These are phyloP conservation scores for Enteromius trimaculatus DNA, from an alignment of 2,797 vertebrate genomes.

Conservation along the genomic window DNA sequence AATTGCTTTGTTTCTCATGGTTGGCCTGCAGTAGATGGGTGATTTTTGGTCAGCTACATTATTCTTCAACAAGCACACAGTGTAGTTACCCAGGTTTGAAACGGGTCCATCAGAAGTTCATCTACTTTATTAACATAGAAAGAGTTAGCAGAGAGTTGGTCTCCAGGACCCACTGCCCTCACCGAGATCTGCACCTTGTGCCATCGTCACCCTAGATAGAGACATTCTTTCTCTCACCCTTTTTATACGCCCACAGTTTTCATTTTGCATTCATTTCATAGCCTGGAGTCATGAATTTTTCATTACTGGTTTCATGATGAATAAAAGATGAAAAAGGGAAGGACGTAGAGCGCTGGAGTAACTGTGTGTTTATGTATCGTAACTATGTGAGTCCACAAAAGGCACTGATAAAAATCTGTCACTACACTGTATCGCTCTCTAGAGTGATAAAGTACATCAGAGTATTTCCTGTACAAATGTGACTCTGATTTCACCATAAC, in stretches of 20 bases:
- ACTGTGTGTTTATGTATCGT: constrained; percentile 21
- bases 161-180: constrained; percentile 31
- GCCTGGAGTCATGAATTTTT: constrained; percentile 56
- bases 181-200: constrained; percentile 20
- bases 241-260: constrained; percentile 44
- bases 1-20: neutral
- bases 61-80: neutral
- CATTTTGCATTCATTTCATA: constrained; percentile 57
- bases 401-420: constrained; percentile 17
- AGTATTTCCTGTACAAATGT: neutral
- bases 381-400: constrained; percentile 32
- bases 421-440: neutral
- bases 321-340: constrained; percentile 57
- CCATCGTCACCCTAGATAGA: constrained; percentile 47
- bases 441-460: neutral
- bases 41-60: neutral
- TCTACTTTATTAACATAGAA: constrained; percentile 22
- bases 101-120: constrained; percentile 17
- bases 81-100: neutral
- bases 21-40: neutral
- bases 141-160: constrained; percentile 25
- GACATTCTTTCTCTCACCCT: constrained; percentile 47
- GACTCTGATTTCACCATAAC: constrained; percentile 1
- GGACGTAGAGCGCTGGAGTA: constrained; percentile 39
- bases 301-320: constrained; percentile 51